A percentile compares a stretch with the other conserved stretches of the same genome.
These are phyloP conservation scores for Nyctalus aviator DNA, from an alignment of 2,797 vertebrate species.

Conservation along the genomic window DNA sequence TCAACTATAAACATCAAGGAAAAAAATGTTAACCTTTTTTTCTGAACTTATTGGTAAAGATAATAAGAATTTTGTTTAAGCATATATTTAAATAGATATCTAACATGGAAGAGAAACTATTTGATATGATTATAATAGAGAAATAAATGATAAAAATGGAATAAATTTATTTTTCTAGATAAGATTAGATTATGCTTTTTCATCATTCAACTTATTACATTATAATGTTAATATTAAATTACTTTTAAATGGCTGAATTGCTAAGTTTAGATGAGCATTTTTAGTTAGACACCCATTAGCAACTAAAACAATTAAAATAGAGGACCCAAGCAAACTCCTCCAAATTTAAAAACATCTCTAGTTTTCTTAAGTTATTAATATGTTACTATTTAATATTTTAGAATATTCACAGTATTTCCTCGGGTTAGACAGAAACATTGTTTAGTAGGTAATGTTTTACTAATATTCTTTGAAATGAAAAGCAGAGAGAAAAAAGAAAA, in stretches of 20 bases:
- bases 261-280: constrained; percentile 5
- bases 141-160: constrained; percentile 39
- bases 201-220: constrained; percentile 47
- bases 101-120: constrained; percentile 35
- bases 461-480: constrained; percentile 25
- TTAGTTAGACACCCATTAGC: background rate
- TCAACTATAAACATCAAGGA: constrained; percentile 8
- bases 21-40: constrained; percentile 55
- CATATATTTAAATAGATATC: constrained; percentile 18
- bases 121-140: constrained; percentile 15
- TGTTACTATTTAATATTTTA: constrained; percentile 36
- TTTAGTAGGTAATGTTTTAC: constrained; percentile 44
- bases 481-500: background rate
- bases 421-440: constrained; percentile 7
- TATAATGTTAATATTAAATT: constrained; percentile 19
- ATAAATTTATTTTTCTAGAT: constrained; percentile 50
- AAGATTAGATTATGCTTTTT: constrained; percentile 44
- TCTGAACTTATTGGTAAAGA: constrained; percentile 42
- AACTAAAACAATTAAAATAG: constrained; percentile 55
- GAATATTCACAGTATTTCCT: constrained; percentile 16
- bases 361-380: background rate
- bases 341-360: constrained; percentile 14
- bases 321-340: background rate
- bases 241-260: constrained; percentile 44
- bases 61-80: constrained; percentile 44